Evolutionary conservation across 2,113 vertebrate species (phyloP).

Genomic region (Craseonycteris thonglongyai): DNA sequence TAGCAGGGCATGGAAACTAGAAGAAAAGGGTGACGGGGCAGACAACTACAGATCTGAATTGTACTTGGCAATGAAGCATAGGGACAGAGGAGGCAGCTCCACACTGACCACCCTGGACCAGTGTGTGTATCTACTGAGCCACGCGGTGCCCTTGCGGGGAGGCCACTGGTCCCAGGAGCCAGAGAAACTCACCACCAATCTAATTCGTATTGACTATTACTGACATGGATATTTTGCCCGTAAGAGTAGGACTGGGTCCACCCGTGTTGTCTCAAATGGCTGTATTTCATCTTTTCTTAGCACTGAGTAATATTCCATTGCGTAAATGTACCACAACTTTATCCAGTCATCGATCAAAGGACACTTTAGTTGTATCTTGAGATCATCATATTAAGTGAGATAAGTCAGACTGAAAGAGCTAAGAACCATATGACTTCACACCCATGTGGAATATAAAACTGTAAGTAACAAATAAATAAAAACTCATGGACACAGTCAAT

Average conservation of each 20-base stretch:
- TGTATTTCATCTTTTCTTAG: no score
- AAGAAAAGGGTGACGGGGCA: neutral
- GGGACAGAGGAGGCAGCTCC: neutral
- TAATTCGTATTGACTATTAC: neutral
- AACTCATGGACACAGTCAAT: no score
- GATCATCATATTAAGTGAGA: no score
- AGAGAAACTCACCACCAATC: neutral
- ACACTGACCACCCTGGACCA: neutral
- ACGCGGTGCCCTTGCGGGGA: neutral
- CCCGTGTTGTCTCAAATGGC: no score
- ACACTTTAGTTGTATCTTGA: no score
- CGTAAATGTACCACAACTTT: no score
- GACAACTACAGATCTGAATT: neutral
- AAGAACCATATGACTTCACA: no score
- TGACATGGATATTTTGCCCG: neutral
- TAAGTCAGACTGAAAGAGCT: no score
- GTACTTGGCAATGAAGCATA: neutral
- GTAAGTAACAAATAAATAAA: no score
- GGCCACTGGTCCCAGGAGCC: neutral
- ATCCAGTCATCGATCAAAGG: no score
- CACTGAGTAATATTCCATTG: no score
- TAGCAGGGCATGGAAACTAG: neutral
- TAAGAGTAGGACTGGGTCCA: neutral
- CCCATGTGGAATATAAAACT: no score
- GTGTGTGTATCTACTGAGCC: accelerated